phyloP scores from a whole-genome alignment of 2,888 invertebrate species.

The Eupithecia dodoneata region DNA sequence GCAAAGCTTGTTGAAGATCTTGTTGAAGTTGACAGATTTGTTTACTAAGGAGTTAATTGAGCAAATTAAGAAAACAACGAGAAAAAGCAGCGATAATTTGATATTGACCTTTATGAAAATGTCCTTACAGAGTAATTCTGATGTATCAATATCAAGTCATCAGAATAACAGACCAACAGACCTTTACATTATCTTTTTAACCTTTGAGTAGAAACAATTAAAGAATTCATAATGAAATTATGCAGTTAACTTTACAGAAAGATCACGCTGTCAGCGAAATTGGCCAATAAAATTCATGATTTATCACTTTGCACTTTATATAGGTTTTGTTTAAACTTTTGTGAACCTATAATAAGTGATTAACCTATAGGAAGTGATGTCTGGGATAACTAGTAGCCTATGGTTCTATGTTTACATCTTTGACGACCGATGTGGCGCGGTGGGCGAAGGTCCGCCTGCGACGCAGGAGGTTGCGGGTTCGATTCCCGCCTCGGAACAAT shows the following conservation, averaged over 20 bases:
- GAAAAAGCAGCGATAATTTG: neutral
- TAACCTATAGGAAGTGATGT: too few relatives aligned
- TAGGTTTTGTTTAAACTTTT: neutral
- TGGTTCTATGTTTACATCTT: too few relatives aligned
- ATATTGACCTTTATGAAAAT: neutral
- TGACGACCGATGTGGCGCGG: too few relatives aligned
- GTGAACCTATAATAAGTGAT: too few relatives aligned
- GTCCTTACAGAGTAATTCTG: neutral
- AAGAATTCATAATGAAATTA: constrained; percentile 17
- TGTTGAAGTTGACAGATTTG: too few relatives aligned
- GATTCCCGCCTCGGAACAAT: too few relatives aligned
- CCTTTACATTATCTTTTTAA: constrained; percentile 2
- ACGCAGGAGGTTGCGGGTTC: too few relatives aligned
- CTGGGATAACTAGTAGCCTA: too few relatives aligned
- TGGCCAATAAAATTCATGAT: neutral
- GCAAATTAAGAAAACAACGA: neutral
- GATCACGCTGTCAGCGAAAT: constrained; percentile 11
- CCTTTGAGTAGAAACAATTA: constrained; percentile 6
- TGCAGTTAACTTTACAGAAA: constrained; percentile 12
- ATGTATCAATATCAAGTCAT: constrained; percentile 11
- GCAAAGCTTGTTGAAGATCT: too few relatives aligned
- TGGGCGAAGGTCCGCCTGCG: too few relatives aligned
- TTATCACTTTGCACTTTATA: neutral
- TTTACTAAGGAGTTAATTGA: too few relatives aligned
- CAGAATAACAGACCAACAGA: constrained; percentile 10